phyloP scores from a whole-genome alignment of 2,797 vertebrate genomes.

The Sebastes wilsoni region DNA sequence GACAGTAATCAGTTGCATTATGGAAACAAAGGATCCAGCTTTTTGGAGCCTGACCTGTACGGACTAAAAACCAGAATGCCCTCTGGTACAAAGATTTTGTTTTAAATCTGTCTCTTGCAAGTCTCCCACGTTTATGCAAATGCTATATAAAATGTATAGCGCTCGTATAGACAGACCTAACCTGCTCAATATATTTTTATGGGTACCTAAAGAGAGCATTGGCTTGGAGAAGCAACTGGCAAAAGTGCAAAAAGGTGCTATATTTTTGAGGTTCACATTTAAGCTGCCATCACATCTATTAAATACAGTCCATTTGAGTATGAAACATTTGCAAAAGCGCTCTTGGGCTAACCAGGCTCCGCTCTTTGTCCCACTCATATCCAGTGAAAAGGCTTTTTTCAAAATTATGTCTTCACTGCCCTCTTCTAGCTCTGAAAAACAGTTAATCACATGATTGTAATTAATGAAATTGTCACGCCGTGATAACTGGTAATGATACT shows the following conservation, averaged over 20 bases:
- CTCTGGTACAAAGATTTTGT: not conserved
- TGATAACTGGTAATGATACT: constrained; percentile 33
- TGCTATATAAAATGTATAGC: not conserved
- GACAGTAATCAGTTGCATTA: not conserved
- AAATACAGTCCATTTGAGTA: constrained; percentile 35
- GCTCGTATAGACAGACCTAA: constrained; percentile 2
- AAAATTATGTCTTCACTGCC: constrained; percentile 36
- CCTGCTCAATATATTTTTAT: constrained; percentile 13
- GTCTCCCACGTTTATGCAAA: not conserved
- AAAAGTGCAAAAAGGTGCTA: constrained; percentile 7
- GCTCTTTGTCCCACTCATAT: constrained; percentile 9
- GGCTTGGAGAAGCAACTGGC: constrained; percentile 7
- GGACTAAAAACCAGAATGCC: not conserved
- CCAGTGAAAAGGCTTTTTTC: constrained; percentile 21
- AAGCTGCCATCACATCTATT: constrained; percentile 43
- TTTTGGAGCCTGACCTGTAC: not conserved
- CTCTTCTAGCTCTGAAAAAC: constrained; percentile 16
- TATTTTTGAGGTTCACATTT: constrained; percentile 32
- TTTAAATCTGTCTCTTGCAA: not conserved
- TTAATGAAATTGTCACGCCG: constrained; percentile 52
- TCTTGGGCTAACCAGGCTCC: not conserved
- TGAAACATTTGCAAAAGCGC: constrained; percentile 12
- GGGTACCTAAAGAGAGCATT: constrained; percentile 4
- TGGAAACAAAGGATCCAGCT: not conserved
- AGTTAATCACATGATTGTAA: constrained; percentile 51